phyloP scores from a whole-genome alignment of 2,888 invertebrate genomes.

The Euplexia lucipara region DNA sequence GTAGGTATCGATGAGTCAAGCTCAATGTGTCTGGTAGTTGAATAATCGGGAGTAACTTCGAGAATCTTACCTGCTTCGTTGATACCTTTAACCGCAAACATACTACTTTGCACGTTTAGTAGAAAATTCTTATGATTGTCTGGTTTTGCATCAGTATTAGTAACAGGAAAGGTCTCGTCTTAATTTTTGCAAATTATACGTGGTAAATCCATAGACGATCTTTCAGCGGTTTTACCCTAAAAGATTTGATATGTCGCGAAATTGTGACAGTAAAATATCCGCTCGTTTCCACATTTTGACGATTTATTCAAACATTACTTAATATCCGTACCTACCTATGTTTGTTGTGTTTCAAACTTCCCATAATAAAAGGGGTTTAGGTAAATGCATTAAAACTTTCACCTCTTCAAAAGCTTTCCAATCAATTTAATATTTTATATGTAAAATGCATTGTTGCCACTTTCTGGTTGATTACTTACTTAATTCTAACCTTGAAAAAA shows the following conservation, averaged over 20 bases:
- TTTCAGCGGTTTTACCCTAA: too few relatives aligned
- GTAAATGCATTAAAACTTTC: too few relatives aligned
- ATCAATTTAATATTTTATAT: too few relatives aligned
- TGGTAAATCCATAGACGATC: too few relatives aligned
- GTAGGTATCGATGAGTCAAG: conserved; percentile 14
- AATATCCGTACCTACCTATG: too few relatives aligned
- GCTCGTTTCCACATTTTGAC: too few relatives aligned
- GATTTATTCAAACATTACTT: too few relatives aligned
- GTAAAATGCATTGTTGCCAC: not conserved
- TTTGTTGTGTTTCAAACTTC: too few relatives aligned
- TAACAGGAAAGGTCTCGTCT: not conserved
- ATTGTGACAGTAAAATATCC: too few relatives aligned
- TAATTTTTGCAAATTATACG: not conserved
- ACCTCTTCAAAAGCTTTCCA: too few relatives aligned
- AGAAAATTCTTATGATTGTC: conserved; percentile 9
- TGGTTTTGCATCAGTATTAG: not conserved
- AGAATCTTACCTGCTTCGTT: conserved; percentile 1
- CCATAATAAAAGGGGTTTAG: too few relatives aligned
- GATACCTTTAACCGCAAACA: conserved; percentile 16
- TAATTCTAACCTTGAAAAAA: not conserved
- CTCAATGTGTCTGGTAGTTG: not conserved
- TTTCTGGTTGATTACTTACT: not conserved
- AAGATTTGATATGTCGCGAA: too few relatives aligned
- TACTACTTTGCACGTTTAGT: not conserved
- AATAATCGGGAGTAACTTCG: not conserved